These are phyloP conservation scores for Donacobius atricapilla DNA, from an alignment of 2,113 vertebrate genomes.

Conservation along the genomic window DNA sequence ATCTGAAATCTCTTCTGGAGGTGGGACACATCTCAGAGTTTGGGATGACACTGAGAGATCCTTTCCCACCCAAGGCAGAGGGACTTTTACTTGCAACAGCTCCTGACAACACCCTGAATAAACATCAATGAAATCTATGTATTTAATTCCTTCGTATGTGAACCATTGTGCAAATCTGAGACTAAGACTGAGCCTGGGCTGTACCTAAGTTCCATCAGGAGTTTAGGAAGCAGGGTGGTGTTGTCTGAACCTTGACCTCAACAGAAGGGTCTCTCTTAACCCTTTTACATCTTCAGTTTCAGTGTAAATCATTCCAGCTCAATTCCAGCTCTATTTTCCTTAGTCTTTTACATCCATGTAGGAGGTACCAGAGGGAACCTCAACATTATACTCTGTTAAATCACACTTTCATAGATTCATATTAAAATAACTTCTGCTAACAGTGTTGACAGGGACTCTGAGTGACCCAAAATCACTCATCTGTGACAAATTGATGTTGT, in stretches of 20 bases:
- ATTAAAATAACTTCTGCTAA: background rate
- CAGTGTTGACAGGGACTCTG: rapidly evolving
- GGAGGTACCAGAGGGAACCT: background rate
- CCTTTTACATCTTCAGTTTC: background rate
- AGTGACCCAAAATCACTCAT: background rate
- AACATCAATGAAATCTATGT: background rate
- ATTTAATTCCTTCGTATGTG: background rate
- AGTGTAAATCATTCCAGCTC: background rate
- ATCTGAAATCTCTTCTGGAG: background rate
- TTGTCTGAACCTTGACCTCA: background rate
- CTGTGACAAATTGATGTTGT: background rate
- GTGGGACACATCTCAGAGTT: background rate
- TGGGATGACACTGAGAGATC: background rate
- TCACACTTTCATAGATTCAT: background rate
- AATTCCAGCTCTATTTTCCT: background rate
- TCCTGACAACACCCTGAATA: background rate
- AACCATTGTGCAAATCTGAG: background rate
- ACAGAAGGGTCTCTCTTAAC: background rate
- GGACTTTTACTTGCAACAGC: background rate
- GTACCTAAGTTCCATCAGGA: background rate
- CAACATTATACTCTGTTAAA: background rate
- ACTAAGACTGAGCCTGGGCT: background rate
- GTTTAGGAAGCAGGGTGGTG: background rate
- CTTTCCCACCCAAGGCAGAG: background rate
- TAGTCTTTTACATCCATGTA: background rate